Evolutionary conservation across 2,888 invertebrate genomes (phyloP).

Genomic region (Apotomis betuletana): DNA sequence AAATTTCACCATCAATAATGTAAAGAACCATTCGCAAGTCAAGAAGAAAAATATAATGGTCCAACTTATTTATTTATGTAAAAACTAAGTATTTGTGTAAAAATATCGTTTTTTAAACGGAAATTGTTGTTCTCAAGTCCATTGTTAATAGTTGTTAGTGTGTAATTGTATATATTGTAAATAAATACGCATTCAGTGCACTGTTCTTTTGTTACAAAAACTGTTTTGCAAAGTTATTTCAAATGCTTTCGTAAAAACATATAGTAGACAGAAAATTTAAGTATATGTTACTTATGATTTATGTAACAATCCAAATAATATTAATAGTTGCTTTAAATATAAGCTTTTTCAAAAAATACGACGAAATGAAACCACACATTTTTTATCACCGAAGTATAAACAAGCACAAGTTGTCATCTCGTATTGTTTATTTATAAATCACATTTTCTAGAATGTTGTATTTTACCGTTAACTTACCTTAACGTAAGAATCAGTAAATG

Average conservation of each 20-base stretch:
- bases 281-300: neutral
- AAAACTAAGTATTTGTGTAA: constrained; percentile 37
- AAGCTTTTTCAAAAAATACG: neutral
- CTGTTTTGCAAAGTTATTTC: constrained; percentile 47
- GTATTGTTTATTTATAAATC: constrained; percentile 29
- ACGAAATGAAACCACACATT: neutral
- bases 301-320: constrained; percentile 1
- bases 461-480: constrained; percentile 22
- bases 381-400: neutral
- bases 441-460: constrained; percentile 36
- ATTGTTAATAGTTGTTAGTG: constrained; percentile 77
- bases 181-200: constrained; percentile 71
- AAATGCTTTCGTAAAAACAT: constrained; percentile 20
- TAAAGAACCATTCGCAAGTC: constrained; percentile 27
- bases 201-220: constrained; percentile 66
- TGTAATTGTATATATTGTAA: constrained; percentile 77
- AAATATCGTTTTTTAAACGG: constrained; percentile 42
- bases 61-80: constrained; percentile 56
- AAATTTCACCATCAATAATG: constrained; percentile 7
- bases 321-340: neutral
- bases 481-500: constrained; percentile 49
- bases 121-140: constrained; percentile 44
- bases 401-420: constrained; percentile 11
- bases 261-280: constrained; percentile 1
- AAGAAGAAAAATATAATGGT: constrained; percentile 55